Evolutionary conservation across 53 echinoderm and acorn worm species (phyloP), one percentile per base, ranked within the genome.

Genomic region (Patiria pectinifera): DNA sequence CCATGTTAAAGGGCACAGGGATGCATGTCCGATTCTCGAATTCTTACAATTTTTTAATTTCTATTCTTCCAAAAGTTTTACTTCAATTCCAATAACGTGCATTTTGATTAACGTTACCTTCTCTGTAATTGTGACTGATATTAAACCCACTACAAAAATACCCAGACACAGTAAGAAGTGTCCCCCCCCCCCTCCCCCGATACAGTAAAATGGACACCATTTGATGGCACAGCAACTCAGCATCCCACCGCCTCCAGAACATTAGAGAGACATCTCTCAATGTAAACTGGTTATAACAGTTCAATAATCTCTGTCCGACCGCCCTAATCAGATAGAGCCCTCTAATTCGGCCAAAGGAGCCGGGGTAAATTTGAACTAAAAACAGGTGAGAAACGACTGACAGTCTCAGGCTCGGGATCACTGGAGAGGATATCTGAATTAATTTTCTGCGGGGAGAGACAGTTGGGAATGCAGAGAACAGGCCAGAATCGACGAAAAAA

Each of bases 221-320:
- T 19, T 26, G 6, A 76, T n/a, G 26, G 21, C 25, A 23, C 76
- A 24, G 43, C 76, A 23, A 19, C n/a, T 47, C 3, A 22, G 14
- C 48, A 9, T 77, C 44, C 77, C 14, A 14, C 11, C 45, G 26
- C 79, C 79, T 74, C 45, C 45, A 44, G 45, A 43, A 79, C 47
- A 74, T 74, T 23, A 18, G 24, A 15, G 19, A 74, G 74, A 74
- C 74, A 74, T n/a, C 62, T 25, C 26, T 61, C 35, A 0, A 61
- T 25, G 44, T 83, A 83, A 83, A 61, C 83, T 83, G 5, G 62
- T 70, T 85, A 85, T 44, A 85, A 66, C 69, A 45, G 85, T 69
- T 85, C 85, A 85, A 62, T 85, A 44, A 62, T 85, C 70, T 3
- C 85, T 21, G 85, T 85, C 85, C 62, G 44, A 46, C 85, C 43